These are phyloP conservation scores for Xiphophorus couchianus DNA, from an alignment of 2,113 vertebrate genomes.

Conservation along the genomic window DNA sequence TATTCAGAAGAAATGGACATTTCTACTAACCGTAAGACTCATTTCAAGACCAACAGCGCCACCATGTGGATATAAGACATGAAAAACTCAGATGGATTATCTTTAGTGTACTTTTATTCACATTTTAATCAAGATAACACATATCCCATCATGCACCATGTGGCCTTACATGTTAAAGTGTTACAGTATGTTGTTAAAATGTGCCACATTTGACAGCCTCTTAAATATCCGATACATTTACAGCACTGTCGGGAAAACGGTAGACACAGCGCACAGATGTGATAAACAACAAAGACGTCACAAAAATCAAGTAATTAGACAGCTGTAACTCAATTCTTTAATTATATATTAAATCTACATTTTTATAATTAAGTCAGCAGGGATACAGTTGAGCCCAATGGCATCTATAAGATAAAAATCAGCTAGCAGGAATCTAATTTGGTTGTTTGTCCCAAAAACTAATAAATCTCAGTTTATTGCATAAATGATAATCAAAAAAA, in stretches of 20 bases:
- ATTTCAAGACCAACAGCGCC: constrained; percentile 50
- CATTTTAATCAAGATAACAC: constrained; percentile 18
- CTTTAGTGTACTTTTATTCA: constrained; percentile 74
- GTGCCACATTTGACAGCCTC: constrained; percentile 9
- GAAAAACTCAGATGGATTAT: neutral
- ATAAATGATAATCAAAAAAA: neutral
- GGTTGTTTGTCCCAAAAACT: neutral
- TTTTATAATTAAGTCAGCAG: constrained; percentile 31
- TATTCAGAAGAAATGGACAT: neutral
- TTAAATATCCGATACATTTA: constrained; percentile 16
- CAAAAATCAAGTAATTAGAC: constrained; percentile 10
- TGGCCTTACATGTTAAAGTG: constrained; percentile 50
- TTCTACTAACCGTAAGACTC: neutral
- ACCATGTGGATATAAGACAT: constrained; percentile 61
- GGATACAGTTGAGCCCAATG: neutral
- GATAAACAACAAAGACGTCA: constrained; percentile 19
- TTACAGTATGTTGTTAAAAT: constrained; percentile 32
- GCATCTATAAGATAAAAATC: constrained; percentile 16
- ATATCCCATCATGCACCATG: constrained; percentile 39
- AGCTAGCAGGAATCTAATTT: neutral
- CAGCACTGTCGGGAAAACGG: constrained; percentile 1
- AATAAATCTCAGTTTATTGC: constrained; percentile 2
- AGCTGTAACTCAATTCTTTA: constrained; percentile 33
- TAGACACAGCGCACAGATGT: neutral
- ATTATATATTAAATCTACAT: constrained; percentile 51